Base-by-base conservation (phyloP, 2,888 invertebrate species). In the Lithophane ornitopus region DNA sequence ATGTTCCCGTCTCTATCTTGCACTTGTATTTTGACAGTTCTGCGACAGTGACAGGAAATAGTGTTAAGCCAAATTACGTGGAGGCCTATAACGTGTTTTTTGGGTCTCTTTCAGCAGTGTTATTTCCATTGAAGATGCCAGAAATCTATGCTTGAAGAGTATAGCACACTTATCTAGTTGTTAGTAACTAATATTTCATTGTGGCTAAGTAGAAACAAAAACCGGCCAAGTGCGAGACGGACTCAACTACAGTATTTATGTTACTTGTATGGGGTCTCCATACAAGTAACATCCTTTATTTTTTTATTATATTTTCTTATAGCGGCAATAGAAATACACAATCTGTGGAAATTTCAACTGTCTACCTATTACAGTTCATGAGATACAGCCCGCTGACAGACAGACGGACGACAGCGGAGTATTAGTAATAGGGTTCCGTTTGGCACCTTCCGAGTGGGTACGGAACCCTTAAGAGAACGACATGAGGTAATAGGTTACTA, bases 401-500 rank as follows among this genome's bases (percentile, higher is more conserved):
- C 34, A 34, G 34, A 34, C 34, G 34, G 34, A 34, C 34, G 34
- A 34, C 34, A 34, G 34, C 6, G 34, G 34, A 34, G 34, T 4
- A 4, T 34, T 34, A 6, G 34, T 34, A 34, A 34, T 34, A 34
- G 34, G 6, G 34, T 34, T 34, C 34, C 34, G 34, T 34, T 6
- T 4, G 34, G 3, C 34, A 34, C 34, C 34, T 34, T 34, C 34
- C 34, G 6, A n/a, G n/a, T n/a, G n/a, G n/a, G 34, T 34, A 34
- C 34, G 34, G 34, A 34, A 34, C 34, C 34, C 34, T 34, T 34
- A 34, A 26, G 46, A 74, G 28, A 61, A 28, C 54, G 0, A 39
- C 22, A 56, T 74, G 80, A 81, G 80, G 81, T 81, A 79, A 58
- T 81, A 75, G 34, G 22, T 76, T 70, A 52, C 54, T 78, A 61